Evolutionary conservation across 2,113 vertebrate genomes (phyloP).

Genomic region (Myotis brandtii): DNA sequence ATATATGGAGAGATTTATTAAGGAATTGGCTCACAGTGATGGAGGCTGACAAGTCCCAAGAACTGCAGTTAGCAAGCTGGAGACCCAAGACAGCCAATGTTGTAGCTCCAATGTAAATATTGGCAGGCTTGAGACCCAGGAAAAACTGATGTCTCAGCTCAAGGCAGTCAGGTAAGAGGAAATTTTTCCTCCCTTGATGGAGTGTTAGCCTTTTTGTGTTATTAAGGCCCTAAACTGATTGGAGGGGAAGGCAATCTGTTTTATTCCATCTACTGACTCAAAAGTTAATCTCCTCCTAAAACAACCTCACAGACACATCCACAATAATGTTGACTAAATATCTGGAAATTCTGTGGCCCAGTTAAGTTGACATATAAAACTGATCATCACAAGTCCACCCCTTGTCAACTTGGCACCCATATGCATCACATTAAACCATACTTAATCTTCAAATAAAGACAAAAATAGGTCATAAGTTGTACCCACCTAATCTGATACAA

Average conservation of each 20-base stretch:
- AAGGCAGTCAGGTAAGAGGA: background rate
- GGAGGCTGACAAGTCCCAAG: background rate
- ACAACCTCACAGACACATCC: background rate
- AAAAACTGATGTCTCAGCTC: background rate
- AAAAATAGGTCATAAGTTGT: background rate
- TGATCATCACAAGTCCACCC: background rate
- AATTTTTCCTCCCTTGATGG: background rate
- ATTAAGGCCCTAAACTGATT: background rate
- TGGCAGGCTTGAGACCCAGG: background rate
- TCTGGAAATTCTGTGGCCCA: background rate
- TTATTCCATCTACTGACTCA: background rate
- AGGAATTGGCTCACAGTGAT: background rate
- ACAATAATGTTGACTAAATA: background rate
- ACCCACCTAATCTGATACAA: background rate
- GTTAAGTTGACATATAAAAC: background rate
- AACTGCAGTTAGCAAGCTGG: background rate
- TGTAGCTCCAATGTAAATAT: background rate
- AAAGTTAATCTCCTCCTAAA: slow-evolving; percentile 5
- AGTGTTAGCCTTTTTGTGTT: background rate
- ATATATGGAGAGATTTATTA: background rate
- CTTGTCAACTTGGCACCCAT: background rate
- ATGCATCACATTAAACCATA: background rate
- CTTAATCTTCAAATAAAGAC: background rate
- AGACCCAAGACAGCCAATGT: background rate
- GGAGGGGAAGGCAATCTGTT: background rate